Conservation (phyloP, 2,888 invertebrate species). For the Thecocarcelia acutangulata region DNA sequence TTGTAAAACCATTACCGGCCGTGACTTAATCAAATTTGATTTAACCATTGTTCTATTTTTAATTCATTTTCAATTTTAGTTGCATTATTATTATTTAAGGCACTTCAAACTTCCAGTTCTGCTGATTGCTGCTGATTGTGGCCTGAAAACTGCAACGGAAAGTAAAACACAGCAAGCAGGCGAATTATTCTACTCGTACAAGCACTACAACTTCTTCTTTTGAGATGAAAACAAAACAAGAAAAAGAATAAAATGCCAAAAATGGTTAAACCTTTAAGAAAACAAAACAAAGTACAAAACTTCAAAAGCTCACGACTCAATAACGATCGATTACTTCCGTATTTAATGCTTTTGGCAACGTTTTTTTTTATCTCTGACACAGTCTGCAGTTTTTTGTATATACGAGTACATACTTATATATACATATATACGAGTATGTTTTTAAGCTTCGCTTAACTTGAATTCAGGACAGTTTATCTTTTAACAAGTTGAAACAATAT, state of each 20-base stretch:
- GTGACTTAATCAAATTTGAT: slow-evolving; percentile 68
- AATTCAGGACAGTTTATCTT: slow-evolving; percentile 27
- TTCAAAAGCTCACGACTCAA: slow-evolving; percentile 65
- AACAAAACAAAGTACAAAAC: slow-evolving; percentile 32
- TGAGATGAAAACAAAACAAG: background rate
- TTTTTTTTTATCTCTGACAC: background rate
- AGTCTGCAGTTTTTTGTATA: slow-evolving; percentile 5
- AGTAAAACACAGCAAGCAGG: slow-evolving; percentile 13
- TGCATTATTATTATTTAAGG: slow-evolving; percentile 37
- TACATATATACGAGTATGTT: too few relatives aligned
- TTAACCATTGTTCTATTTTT: slow-evolving; percentile 48
- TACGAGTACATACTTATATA: too few relatives aligned
- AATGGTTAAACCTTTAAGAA: slow-evolving; percentile 33
- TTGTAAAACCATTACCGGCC: slow-evolving; percentile 58
- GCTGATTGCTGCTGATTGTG: slow-evolving; percentile 41
- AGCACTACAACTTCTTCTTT: background rate
- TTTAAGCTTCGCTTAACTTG: slow-evolving; percentile 3
- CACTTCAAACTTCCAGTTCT: slow-evolving; percentile 10
- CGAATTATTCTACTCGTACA: background rate
- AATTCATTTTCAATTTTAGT: slow-evolving; percentile 13
- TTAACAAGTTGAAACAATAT: too few relatives aligned
- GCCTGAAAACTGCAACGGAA: slow-evolving; percentile 23
- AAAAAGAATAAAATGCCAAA: slow-evolving; percentile 9
- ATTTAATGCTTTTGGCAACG: slow-evolving; percentile 67
- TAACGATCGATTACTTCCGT: slow-evolving; percentile 69